Evolutionary conservation across 1,140 invertebrate genomes (phyloP), one percentile per base, ranked within the genome.

Genomic region (Cherax quadricarinatus): DNA sequence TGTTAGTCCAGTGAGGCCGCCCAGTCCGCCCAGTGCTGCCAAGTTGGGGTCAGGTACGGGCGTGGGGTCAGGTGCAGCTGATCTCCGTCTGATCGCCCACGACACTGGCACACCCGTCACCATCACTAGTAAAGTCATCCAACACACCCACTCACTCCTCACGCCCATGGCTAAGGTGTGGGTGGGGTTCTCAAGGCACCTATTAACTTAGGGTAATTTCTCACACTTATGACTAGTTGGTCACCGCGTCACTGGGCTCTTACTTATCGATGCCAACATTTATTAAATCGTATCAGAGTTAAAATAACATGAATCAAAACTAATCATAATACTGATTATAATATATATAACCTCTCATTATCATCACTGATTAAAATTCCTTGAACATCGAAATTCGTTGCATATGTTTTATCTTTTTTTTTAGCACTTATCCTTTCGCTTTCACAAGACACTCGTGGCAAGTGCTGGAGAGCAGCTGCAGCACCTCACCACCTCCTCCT

Each of bases 381-480:
- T 48, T 18, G 14, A 48, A 30, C 51, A 66, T 30, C 70, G 83
- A 14, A 3, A 30, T 66, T 85, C 18, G 57, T 49, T 70, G 16
- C 12, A 49, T 85, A 70, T 88, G 53, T 57, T 88, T 62, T 62
- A 4, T 70, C n/a, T 24, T 53, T 24, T 12, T 30, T 80, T 60
- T n/a, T n/a, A 81, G 30, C 81, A 30, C 21, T 83, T 88, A 88
- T 88, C 86, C 86, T 88, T 80, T 88, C 86, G 86, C 86, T 88
- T 88, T 88, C 86, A 88, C 86, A 57, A 57, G 75, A 14, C 51
- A 41, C 75, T 16, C 75, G 16, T 49, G n/a, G 9, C 51, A 9
- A 12, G 49, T 53, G 30, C 10, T 73, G 18, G 53, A 14, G n/a
- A n/a, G 21, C 18, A 73, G 86, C 48, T 18, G 53, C 51, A n/a